These are phyloP conservation scores for Harlomillsia oculata DNA, from an alignment of 1,140 invertebrate genomes.

Conservation along the genomic window DNA sequence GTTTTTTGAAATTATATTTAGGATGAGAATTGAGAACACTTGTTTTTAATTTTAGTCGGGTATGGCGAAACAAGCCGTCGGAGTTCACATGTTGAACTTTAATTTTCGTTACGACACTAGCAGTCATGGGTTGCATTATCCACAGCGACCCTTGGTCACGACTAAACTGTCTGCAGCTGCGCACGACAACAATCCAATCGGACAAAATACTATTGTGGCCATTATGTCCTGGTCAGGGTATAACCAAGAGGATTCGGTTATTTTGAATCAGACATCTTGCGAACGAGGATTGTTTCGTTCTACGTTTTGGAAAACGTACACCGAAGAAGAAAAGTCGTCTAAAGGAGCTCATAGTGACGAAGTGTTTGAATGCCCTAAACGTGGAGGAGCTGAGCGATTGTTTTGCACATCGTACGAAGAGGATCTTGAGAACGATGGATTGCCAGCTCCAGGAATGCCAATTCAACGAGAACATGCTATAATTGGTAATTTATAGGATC, in stretches of 20 bases:
- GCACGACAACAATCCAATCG: constrained; percentile 79
- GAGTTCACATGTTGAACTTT: constrained; percentile 97
- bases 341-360: neutral
- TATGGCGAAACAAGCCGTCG: constrained; percentile 99
- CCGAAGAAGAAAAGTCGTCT: constrained; percentile 89
- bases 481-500: too few relatives aligned
- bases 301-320: constrained; percentile 95
- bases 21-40: too few relatives aligned
- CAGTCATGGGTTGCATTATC: constrained; percentile 94
- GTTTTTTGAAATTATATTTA: too few relatives aligned
- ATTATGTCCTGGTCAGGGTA: constrained; percentile 97
- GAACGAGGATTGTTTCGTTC: constrained; percentile 97
- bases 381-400: neutral
- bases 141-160: constrained; percentile 94
- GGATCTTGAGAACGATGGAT: constrained; percentile 16
- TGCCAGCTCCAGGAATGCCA: constrained; percentile 4
- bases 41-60: constrained; percentile 58
- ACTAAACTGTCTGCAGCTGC: constrained; percentile 95
- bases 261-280: constrained; percentile 91
- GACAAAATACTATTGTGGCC: constrained; percentile 96
- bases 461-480: neutral
- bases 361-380: too few relatives aligned
- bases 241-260: constrained; percentile 98
- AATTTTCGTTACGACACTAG: constrained; percentile 97
- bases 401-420: neutral